Evolutionary conservation across 1,140 invertebrate species (phyloP), one percentile per base, ranked within the genome.

Genomic region (Macrocentrus cingulum): DNA sequence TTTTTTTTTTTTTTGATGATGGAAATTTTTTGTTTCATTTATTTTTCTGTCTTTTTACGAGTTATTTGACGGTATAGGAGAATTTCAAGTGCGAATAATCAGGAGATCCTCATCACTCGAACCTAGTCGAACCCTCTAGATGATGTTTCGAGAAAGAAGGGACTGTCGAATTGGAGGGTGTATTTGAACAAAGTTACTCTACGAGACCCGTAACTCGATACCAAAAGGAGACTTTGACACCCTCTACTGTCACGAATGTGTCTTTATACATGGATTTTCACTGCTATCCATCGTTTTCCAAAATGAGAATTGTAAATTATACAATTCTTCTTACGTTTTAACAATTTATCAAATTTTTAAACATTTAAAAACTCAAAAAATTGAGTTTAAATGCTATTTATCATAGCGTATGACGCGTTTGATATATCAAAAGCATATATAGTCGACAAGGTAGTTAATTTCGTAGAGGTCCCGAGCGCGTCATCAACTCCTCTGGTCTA

Each of bases 361-460:
- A n/a, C n/a, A n/a, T n/a, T n/a, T n/a, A n/a, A n/a, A n/a, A n/a
- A n/a, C n/a, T n/a, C n/a, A n/a, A n/a, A 5, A 13, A 39, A 2
- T 39, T 8, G 13, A 13, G 36, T 3, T 5, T 4, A 5, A 39
- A 3, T n/a, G 36, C 36, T 4, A 5, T 13, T 13, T 8, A 11
- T n/a, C n/a, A n/a, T n/a, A n/a, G n/a, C n/a, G n/a, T n/a, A n/a
- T n/a, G n/a, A n/a, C n/a, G n/a, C n/a, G n/a, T n/a, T n/a, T n/a
- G n/a, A n/a, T n/a, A n/a, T n/a, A n/a, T 64, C 65, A 66, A 66
- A 66, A 70, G 68, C 66, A 59, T n/a, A n/a, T n/a, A 62, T 60
- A 23, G 56, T 63, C 39, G 45, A 45, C 44, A 51, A 19, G 59
- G 60, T 65, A 67, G 67, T 73, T 72, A 74, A 73, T 72, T 66